Evolutionary conservation across 2,797 vertebrate species (phyloP).

Genomic region (Arrhamphus sclerolepis): DNA sequence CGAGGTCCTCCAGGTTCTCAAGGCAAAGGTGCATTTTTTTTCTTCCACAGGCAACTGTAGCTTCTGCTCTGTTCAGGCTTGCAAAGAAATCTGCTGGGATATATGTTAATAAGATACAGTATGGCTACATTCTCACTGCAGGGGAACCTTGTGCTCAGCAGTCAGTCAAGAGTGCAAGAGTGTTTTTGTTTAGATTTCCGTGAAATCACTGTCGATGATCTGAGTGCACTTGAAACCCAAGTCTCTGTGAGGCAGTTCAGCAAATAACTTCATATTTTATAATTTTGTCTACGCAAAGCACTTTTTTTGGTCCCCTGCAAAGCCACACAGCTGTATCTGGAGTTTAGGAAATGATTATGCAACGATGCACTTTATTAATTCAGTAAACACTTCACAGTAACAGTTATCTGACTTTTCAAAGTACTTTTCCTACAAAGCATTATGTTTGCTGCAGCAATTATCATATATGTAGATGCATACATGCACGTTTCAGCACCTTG

Average conservation of each 20-base stretch:
- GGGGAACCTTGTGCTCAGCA: slow-evolving; percentile 18
- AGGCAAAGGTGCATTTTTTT: slow-evolving; percentile 49
- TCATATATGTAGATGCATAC: slow-evolving; percentile 13
- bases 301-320: not conserved
- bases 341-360: not conserved
- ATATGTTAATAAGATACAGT: slow-evolving; percentile 62
- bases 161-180: not conserved
- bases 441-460: not conserved
- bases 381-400: not conserved
- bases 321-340: not conserved
- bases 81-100: slow-evolving; percentile 53
- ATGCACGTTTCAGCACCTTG: slow-evolving; percentile 15
- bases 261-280: not conserved
- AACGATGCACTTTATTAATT: not conserved
- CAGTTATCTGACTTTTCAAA: not conserved
- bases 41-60: slow-evolving; percentile 29
- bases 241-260: not conserved
- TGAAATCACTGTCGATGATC: not conserved
- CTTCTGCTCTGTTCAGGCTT: slow-evolving; percentile 30
- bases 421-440: not conserved
- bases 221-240: not conserved
- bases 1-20: slow-evolving; percentile 64
- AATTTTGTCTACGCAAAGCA: not conserved
- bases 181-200: not conserved
- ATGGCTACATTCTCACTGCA: slow-evolving; percentile 15